Conservation (phyloP, 1,140 invertebrate genomes). For the Eriocheir sinensis region DNA sequence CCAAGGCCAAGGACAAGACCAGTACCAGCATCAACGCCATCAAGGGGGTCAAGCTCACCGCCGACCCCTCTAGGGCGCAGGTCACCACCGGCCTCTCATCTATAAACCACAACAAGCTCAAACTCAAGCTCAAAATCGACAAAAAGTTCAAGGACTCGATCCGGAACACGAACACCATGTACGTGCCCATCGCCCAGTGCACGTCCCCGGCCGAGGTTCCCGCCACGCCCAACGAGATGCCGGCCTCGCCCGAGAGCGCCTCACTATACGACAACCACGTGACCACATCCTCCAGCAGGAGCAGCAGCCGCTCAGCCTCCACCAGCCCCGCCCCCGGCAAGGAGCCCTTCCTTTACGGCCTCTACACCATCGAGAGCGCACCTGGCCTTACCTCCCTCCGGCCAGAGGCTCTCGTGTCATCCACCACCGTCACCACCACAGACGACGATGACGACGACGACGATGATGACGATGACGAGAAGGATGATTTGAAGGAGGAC, state of each 20-base stretch:
- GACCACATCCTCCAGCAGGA: conserved; percentile 71
- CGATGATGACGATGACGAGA: conserved; percentile 53
- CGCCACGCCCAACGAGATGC: conserved; percentile 89
- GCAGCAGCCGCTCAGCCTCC: conserved; percentile 69
- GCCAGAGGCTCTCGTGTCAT: conserved; percentile 71
- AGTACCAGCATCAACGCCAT: conserved; percentile 66
- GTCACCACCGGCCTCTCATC: conserved; percentile 76
- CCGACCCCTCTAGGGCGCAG: conserved; percentile 72
- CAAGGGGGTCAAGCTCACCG: conserved; percentile 78
- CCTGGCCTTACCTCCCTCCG: conserved; percentile 73
- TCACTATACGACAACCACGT: conserved; percentile 89
- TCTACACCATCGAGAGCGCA: conserved; percentile 77
- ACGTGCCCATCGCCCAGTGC: conserved; percentile 83
- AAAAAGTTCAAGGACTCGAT: conserved; percentile 84
- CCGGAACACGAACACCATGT: conserved; percentile 81
- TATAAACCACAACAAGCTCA: conserved; percentile 82
- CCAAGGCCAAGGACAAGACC: conserved; percentile 83
- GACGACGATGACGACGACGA: conserved; percentile 69
- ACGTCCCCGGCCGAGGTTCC: conserved; percentile 90
- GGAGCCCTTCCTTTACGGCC: conserved; percentile 77
- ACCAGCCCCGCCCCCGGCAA: conserved; percentile 75
- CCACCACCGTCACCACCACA: conserved; percentile 63
- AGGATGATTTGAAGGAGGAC: conserved; percentile 68
- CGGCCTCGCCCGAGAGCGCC: conserved; percentile 91
- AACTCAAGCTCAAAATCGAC: conserved; percentile 85